Evolutionary conservation across 2,113 vertebrate genomes (phyloP), one percentile per base, ranked within the genome.

Genomic region (Python bivittatus): DNA sequence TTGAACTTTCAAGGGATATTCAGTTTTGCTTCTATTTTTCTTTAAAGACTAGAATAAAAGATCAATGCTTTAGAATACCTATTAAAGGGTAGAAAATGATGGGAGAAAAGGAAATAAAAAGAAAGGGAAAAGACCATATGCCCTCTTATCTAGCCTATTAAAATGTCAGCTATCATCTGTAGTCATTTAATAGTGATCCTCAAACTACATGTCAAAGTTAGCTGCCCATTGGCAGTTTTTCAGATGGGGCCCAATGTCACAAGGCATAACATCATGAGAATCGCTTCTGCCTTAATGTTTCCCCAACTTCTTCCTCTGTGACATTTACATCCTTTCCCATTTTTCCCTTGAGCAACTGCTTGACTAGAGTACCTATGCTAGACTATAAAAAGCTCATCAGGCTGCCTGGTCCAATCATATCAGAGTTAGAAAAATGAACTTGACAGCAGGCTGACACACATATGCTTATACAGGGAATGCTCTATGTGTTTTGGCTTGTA

Each of bases 161-260:
- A 95, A 94, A 94, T 38, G 27, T 89, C 92, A 90, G n/a, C 60
- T 93, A 93, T 33, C 17, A 94, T 96, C 94, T 90, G 93, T 42
- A 95, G 33, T 84, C 68, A 57, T 27, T 53, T 83, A 89, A 94
- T 90, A 52, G 57, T 48, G 88, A 79, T 23, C 52, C 61, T 92
- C 6, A 84, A 95, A 68, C 54, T 94, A 17, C 68, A 68, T 58
- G n/a, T 23, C 85, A 93, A 89, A 91, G 53, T 64, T 84, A 57
- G 79, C 38, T 83, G 57, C 38, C 29, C 38, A 58, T 48, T 38
- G 42, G 27, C 54, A n/a, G 13, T 84, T 48, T 91, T 56, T 2
- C 12, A 42, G 83, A 15, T 89, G 15, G 38, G 33, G 2, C 12
- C 25, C 42, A 6, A 52, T 83, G 29, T 53, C 33, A 6, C 38